These are phyloP conservation scores for Plutella xylostella DNA, from an alignment of 2,888 invertebrate genomes.

Conservation along the genomic window DNA sequence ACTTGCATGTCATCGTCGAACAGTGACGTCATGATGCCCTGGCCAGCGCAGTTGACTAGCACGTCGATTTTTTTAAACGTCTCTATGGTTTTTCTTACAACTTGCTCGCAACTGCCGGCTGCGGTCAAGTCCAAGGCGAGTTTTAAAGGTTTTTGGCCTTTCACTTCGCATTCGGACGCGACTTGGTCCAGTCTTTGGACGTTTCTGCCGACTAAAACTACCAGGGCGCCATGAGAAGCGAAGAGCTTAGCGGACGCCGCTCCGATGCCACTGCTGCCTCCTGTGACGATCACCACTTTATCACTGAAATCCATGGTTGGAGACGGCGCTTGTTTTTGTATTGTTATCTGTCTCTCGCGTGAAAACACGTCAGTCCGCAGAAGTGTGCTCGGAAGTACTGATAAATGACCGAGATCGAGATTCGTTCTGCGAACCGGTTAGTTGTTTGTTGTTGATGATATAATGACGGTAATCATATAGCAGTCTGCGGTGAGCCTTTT, in stretches of 20 bases:
- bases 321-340: background rate
- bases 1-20: constrained; percentile 36
- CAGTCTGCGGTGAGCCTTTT: too few relatives aligned
- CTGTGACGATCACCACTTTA: constrained; percentile 41
- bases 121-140: constrained; percentile 32
- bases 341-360: too few relatives aligned
- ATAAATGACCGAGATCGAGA: too few relatives aligned
- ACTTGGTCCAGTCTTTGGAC: constrained; percentile 31
- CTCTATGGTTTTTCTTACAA: constrained; percentile 33
- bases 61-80: constrained; percentile 34
- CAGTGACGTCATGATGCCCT: constrained; percentile 30
- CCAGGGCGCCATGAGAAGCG: constrained; percentile 31
- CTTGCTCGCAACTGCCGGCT: constrained; percentile 34
- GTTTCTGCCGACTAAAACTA: constrained; percentile 38
- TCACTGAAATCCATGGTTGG: constrained; percentile 32
- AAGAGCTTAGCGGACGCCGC: constrained; percentile 41
- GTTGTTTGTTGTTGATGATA: too few relatives aligned
- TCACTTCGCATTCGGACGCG: constrained; percentile 26
- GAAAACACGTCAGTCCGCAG: too few relatives aligned
- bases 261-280: constrained; percentile 45
- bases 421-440: too few relatives aligned
- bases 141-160: constrained; percentile 30
- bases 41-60: constrained; percentile 41
- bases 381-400: too few relatives aligned
- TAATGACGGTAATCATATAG: too few relatives aligned